These are phyloP conservation scores for Pollenia griseotomentosa DNA, from an alignment of 2,888 invertebrate species.

Conservation along the genomic window DNA sequence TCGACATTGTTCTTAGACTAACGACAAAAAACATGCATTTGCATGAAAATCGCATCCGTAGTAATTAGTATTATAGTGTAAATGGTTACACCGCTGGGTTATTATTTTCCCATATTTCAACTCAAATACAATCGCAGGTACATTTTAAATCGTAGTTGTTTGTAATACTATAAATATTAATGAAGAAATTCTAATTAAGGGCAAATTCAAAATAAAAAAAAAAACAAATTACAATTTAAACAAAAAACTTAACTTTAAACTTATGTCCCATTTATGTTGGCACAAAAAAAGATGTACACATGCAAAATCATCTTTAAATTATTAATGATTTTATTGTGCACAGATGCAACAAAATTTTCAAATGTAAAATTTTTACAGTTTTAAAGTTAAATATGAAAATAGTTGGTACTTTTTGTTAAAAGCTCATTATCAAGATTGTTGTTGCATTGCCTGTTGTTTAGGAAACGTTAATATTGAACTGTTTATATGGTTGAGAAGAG, in stretches of 20 bases:
- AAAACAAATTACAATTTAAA: not conserved
- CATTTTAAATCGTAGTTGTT: not conserved
- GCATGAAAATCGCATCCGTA: too few relatives aligned
- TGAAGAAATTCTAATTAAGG: conserved; percentile 51
- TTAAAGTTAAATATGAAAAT: too few relatives aligned
- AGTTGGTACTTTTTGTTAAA: not conserved
- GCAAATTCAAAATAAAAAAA: conserved; percentile 11
- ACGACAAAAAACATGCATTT: too few relatives aligned
- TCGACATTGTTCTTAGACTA: too few relatives aligned
- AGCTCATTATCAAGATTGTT: not conserved
- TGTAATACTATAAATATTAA: conserved; percentile 17
- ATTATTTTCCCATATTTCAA: too few relatives aligned
- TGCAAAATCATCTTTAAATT: conserved; percentile 7
- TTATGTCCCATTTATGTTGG: conserved; percentile 23
- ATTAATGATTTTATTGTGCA: not conserved
- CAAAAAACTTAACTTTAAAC: not conserved
- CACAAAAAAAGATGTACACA: not conserved
- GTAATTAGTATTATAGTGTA: too few relatives aligned
- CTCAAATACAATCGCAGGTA: not conserved
- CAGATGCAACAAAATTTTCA: too few relatives aligned
- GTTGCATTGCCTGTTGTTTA: not conserved
- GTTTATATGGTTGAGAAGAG: not conserved
- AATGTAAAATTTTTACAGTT: too few relatives aligned
- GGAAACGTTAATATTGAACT: not conserved
- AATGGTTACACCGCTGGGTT: too few relatives aligned